Evolutionary conservation across 2,797 vertebrate genomes (phyloP).

Genomic region (Gephyroberyx darwinii): DNA sequence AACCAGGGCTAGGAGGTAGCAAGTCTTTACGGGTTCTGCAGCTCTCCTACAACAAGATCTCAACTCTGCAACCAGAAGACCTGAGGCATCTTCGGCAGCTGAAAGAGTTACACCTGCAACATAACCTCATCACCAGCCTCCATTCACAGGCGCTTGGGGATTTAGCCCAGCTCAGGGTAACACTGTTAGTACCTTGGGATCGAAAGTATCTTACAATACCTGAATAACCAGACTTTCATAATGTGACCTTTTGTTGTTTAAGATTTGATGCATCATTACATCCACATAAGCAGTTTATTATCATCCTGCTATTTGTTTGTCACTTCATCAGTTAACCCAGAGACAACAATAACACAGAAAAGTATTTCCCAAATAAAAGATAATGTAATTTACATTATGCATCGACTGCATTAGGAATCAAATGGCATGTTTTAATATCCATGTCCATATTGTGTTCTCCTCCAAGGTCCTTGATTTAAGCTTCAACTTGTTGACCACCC

Average conservation of each 20-base stretch:
- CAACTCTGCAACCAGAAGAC: constrained; percentile 70
- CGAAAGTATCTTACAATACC: background rate
- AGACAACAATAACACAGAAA: background rate
- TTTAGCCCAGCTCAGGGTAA: constrained; percentile 85
- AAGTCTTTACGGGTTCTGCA: constrained; percentile 80
- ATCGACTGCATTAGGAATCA: no score
- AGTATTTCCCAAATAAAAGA: background rate
- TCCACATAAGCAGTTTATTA: background rate
- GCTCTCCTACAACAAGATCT: constrained; percentile 87
- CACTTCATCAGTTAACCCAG: background rate
- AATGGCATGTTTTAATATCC: background rate
- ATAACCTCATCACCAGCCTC: constrained; percentile 85
- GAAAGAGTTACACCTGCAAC: constrained; percentile 82
- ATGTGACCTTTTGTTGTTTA: background rate
- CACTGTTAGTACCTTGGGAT: background rate
- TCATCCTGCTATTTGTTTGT: background rate
- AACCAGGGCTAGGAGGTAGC: constrained; percentile 69
- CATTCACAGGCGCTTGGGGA: constrained; percentile 83
- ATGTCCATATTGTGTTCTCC: constrained; percentile 22
- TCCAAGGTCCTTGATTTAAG: constrained; percentile 87
- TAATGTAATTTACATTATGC: background rate
- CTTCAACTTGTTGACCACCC: constrained; percentile 81
- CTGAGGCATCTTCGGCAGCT: constrained; percentile 82
- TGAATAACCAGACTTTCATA: background rate
- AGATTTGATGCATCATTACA: background rate